Evolutionary conservation across 1,140 invertebrate genomes (phyloP).

Genomic region (Drosophila watanabei): DNA sequence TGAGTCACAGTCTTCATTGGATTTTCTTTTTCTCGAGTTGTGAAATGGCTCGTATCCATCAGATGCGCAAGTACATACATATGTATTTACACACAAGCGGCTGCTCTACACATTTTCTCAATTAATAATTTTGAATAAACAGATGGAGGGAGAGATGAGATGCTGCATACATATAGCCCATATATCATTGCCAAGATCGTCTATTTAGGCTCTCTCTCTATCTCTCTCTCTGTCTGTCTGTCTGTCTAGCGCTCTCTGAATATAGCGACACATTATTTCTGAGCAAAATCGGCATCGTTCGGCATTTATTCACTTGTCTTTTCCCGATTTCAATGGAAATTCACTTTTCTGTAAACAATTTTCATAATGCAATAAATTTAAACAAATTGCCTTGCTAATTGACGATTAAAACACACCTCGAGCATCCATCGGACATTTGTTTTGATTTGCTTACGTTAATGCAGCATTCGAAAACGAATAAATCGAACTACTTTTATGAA

Average conservation of each 20-base stretch:
- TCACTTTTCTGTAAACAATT: constrained; percentile 48
- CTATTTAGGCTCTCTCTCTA: constrained; percentile 13
- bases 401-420: constrained; percentile 54
- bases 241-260: constrained; percentile 3
- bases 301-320: constrained; percentile 29
- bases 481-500: constrained; percentile 40
- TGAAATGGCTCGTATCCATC: constrained; percentile 25
- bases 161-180: constrained; percentile 26
- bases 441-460: constrained; percentile 56
- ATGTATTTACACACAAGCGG: constrained; percentile 13
- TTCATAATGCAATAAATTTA: constrained; percentile 64
- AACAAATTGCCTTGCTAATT: constrained; percentile 63
- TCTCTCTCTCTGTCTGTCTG: constrained; percentile 4
- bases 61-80: constrained; percentile 34
- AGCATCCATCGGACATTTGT: constrained; percentile 51
- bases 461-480: constrained; percentile 17
- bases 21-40: constrained; percentile 43
- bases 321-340: constrained; percentile 32
- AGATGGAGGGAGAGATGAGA: constrained; percentile 33
- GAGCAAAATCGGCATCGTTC: constrained; percentile 21
- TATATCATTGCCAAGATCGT: constrained; percentile 51
- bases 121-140: constrained; percentile 38
- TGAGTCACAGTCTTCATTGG: constrained; percentile 33
- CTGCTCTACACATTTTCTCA: constrained; percentile 47
- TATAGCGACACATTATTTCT: constrained; percentile 33